Base-by-base conservation (phyloP, 2,888 invertebrate genomes). In the Aphidoletes aphidimyza region DNA sequence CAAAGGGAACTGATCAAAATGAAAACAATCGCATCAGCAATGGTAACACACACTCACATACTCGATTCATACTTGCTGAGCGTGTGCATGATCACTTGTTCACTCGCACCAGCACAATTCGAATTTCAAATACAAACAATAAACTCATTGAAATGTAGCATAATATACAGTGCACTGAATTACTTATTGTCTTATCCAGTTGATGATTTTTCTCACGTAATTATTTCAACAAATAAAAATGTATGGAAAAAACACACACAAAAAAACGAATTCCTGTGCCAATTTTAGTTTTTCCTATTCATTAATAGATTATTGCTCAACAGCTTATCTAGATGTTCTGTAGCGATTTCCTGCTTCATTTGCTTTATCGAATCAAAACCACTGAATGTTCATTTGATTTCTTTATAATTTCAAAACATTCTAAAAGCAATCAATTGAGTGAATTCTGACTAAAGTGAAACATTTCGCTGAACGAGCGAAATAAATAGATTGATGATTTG, bases 121-220 rank as follows among this genome's bases (percentile, higher is more conserved):
- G 54, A 54, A 54, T 54, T 5, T 19, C 8, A n/a, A 26, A 54
- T 22, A 3, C 11, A 47, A 17, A 54, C 22, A 54, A 26, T 54
- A 54, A 54, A 54, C 54, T 54, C 54, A 54, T 54, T 54, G 54
- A 54, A 54, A 54, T 54, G 22, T 22, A 54, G 5, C 54, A 26
- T 26, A 47, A 14, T 19, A 47, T 11, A 42, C 42, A 47, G n/a
- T n/a, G n/a, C n/a, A 54, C 26, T 54, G 54, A 54, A 54, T 54
- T 54, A 11, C 26, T 22, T 19, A 78, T 78, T 78, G 78, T 78
- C 3, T 36, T 36, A 36, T 3, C 5, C 69, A 69, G 1, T 30
- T 69, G 69, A 69, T 69, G 69, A 69, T 26, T 30, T 9, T 36
- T 78, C 78, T 5, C 78, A 34, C 78, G 26, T 78, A 78, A 78